Evolutionary conservation across 2,113 vertebrate species (phyloP).

Genomic region (Syrrhaptes paradoxus): DNA sequence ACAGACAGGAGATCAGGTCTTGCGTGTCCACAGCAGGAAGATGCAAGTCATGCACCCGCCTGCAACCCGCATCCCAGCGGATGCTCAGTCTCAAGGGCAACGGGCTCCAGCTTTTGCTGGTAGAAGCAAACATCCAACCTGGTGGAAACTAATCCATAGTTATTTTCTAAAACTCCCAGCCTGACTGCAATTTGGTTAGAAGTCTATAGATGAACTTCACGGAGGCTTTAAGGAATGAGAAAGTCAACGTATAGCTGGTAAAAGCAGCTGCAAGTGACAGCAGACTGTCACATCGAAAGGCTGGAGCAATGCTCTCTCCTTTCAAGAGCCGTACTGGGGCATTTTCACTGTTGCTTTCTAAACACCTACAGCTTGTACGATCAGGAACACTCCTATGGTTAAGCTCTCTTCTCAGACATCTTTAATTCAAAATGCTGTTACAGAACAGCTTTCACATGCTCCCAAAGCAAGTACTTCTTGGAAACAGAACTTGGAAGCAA

Average conservation of each 20-base stretch:
- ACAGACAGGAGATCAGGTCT: neutral
- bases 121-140: neutral
- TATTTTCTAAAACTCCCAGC: neutral
- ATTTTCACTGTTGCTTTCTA: neutral
- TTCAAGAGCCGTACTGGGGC: neutral
- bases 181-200: neutral
- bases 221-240: neutral
- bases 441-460: constrained; percentile 38
- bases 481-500: neutral
- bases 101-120: neutral
- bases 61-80: neutral
- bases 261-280: neutral
- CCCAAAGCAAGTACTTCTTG: constrained; percentile 16
- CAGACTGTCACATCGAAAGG: constrained; percentile 3
- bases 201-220: neutral
- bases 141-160: neutral
- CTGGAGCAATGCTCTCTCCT: neutral
- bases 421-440: constrained; percentile 29
- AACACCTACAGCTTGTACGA: constrained; percentile 3
- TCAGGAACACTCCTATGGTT: neutral
- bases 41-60: neutral
- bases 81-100: neutral
- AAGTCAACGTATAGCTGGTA: neutral
- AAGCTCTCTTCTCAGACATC: neutral
- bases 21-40: rapidly evolving